These are phyloP conservation scores for Astyanax mexicanus DNA, from an alignment of 2,797 vertebrate species.

Conservation along the genomic window DNA sequence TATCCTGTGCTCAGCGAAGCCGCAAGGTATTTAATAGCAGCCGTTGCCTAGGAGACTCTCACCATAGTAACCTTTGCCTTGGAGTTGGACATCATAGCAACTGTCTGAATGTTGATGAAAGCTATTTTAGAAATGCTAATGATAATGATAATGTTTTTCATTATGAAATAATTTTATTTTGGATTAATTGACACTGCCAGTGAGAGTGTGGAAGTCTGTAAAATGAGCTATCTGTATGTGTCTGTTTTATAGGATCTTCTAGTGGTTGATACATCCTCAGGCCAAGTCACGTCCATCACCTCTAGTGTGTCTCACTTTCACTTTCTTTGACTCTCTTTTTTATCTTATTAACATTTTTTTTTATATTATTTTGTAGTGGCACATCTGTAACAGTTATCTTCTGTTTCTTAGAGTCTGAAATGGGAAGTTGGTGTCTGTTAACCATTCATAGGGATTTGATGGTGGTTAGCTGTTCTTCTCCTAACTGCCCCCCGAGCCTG, in stretches of 20 bases:
- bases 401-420: conserved; percentile 69
- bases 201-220: neutral
- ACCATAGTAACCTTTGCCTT: conserved; percentile 8
- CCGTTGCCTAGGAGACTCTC: neutral
- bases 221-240: neutral
- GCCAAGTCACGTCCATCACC: conserved; percentile 74
- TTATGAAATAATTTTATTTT: neutral
- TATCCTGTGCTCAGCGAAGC: conserved; percentile 88
- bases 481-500: conserved; percentile 87
- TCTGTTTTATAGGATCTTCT: conserved; percentile 76
- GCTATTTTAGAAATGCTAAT: neutral
- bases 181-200: neutral
- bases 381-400: neutral
- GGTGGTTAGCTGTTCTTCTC: conserved; percentile 91
- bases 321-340: neutral
- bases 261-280: conserved; percentile 77
- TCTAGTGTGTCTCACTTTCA: conserved; percentile 68
- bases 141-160: neutral
- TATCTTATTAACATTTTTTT: no score
- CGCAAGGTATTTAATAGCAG: conserved; percentile 80
- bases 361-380: neutral
- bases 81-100: neutral
- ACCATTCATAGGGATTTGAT: conserved; percentile 88
- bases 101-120: conserved; percentile 1
- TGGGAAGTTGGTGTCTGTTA: conserved; percentile 89